Evolutionary conservation across 2,888 invertebrate species (phyloP), one percentile per base, ranked within the genome.

Genomic region (Lycophotia porphyrea): DNA sequence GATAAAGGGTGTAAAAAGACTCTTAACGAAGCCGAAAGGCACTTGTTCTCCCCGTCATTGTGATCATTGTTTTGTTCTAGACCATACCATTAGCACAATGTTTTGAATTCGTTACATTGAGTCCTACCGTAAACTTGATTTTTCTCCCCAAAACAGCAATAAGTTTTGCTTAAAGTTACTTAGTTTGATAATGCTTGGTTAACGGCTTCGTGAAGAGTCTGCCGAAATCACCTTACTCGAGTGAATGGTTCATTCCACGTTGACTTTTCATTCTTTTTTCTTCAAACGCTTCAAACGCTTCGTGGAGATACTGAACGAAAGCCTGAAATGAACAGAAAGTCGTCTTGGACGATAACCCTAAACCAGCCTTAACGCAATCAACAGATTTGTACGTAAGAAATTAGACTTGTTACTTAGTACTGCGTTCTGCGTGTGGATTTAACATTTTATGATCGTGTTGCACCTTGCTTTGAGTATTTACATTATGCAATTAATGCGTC

Each of bases 301-400:
- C 21, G 21, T 9, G 0, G 4, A 34, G 8, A 58, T 58, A 2
- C 21, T 34, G 24, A 34, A 34, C 11, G 5, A 34, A 31, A 18
- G 27, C n/a, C 18, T 2, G 18, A 11, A 34, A 21, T 39, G 36
- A 39, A 63, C 39, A n/a, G 15, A 39, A n/a, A 39, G 11, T 63
- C n/a, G 7, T 39, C 8, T 4, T 63, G 39, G 39, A 39, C 63
- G 63, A 39, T 24, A 39, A 1, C 8, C 63, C 39, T 63, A 24
- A 39, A 39, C 8, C n/a, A 39, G 39, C n/a, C 8, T 61, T 27
- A 82, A 70, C 65, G 69, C 66, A 70, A 79, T 64, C 55, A 73
- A 72, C 64, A 58, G 70, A 66, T 73, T 87, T 74, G 84, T 75
- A 75, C 71, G 78, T 74, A 34, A 55, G 68, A 61, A 68, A 84